Base-by-base conservation (phyloP, 2,113 vertebrate genomes). In the Calypte anna region DNA sequence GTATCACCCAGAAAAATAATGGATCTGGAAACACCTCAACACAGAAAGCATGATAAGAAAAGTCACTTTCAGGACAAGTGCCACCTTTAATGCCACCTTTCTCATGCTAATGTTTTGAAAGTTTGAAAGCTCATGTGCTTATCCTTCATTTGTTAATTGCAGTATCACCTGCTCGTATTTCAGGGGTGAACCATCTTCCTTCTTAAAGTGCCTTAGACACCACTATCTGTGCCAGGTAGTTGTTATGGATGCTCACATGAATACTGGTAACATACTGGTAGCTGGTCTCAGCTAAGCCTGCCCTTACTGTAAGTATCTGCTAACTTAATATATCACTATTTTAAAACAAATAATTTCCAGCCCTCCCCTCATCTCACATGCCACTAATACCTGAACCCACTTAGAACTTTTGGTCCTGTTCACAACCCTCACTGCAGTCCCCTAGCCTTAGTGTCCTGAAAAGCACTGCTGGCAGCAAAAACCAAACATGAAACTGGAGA, bases 191-290 rank as follows among this genome's bases (percentile, higher is more conserved):
- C 12, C 50, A 74, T 20, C 18, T 27, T 59, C 38, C 12, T 69
- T 75, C 28, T 44, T 59, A 5, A 86, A 74, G 50, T 24, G 33
- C 19, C 51, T 79, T 23, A 61, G 21, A 31, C 22, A 51, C 15
- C 31, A 55, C 17, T 28, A 38, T 27, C 24, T 28, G 27, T 21
- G 53, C 28, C 44, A 73, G 66, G 10, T 10, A 22, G 22, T 12
- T 25, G 11, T 59, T 59, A 69, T 0, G 0, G 67, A 33, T 14
- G 9, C 38, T 20, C 0, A 0, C 4, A 9, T 21, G 84, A 36
- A 55, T 21, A 31, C 59, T 6, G 23, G 43, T 38, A 76, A 57
- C 59, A 36, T 2, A 1, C 28, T 28, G 27, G 24, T 4, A 46
- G 27, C 46, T 0, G 0, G 43, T 33, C n/a, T 59, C 69, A 15